Base-by-base conservation (phyloP, 2,113 vertebrate species). In the Corydoras sp. region DNA sequence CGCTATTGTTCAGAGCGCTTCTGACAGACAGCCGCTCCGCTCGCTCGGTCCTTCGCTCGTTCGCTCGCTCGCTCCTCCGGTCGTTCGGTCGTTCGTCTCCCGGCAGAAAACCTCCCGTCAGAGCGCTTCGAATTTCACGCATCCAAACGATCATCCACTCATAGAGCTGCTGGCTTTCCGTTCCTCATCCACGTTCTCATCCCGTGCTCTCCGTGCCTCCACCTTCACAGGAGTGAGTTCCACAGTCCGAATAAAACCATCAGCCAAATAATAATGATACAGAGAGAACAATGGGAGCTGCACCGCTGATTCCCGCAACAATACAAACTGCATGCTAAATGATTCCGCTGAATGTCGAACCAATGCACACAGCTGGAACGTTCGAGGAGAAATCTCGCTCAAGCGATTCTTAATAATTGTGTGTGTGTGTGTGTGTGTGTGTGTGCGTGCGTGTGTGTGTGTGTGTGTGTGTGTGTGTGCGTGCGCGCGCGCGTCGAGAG, bases 1-100 rank as follows among this genome's bases (percentile, higher is more conserved):
- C 68, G 77, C 83, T 85, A 77, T 85, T 85, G 83, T 85, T 83
- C 65, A 66, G 54, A 78, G 69, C 74, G 65, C 71, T 77, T 77
- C 70, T 77, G 70, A 62, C 58, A 72, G 70, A 75, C 62, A 48
- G 53, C 56, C 61, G 56, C 65, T 54, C 30, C 53, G 62, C 30
- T 55, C 29, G 29, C 18, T 24, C n/a, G n/a, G n/a, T n/a, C n/a
- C n/a, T n/a, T 24, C 10, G 62, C 31, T 18, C 31, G 9, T 5
- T 32, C 2, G 13, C 18, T 24, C 18, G 18, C 18, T 24, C 18
- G 18, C 18, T 24, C 18, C 18, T 24, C 2, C 10, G 62, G 49
- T 18, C 31, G 9, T 5, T 24, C 10, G 62, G 49, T 18, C 31
- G 9, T 5, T 32, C 2, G 13, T 30, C 15, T 18, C 30, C 43